phyloP scores from a whole-genome alignment of 1,140 invertebrate genomes.

The Rhagoletis pomonella region DNA sequence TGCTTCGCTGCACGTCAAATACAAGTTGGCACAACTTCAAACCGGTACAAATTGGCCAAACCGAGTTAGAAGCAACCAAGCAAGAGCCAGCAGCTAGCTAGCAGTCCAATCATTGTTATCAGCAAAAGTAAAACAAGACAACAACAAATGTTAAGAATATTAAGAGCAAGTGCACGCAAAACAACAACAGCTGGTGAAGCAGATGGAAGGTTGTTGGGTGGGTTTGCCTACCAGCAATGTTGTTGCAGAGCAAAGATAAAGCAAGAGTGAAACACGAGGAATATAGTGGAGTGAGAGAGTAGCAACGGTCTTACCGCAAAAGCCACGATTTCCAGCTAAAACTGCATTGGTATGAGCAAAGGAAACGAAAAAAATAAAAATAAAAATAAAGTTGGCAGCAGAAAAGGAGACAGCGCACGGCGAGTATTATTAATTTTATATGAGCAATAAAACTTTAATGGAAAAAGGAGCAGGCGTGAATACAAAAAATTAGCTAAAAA shows the following conservation, averaged over 20 bases:
- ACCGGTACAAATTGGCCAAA: slow-evolving; percentile 34
- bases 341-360: slow-evolving; percentile 9
- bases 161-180: neutral
- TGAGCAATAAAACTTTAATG: too few relatives aligned
- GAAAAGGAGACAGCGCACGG: neutral
- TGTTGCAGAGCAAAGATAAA: neutral
- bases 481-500: too few relatives aligned
- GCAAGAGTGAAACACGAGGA: neutral
- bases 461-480: neutral
- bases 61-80: slow-evolving; percentile 36
- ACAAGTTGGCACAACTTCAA: slow-evolving; percentile 27
- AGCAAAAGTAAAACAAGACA: neutral
- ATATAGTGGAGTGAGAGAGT: neutral
- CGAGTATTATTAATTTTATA: too few relatives aligned
- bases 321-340: neutral
- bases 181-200: slow-evolving; percentile 29
- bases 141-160: neutral
- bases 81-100: slow-evolving; percentile 5
- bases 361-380: neutral
- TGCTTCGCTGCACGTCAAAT: neutral
- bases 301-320: neutral
- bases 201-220: neutral
- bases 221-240: neutral
- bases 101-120: slow-evolving; percentile 1
- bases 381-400: neutral